phyloP scores from a whole-genome alignment of 2,888 invertebrate genomes.

The Metacarcinus magister region DNA sequence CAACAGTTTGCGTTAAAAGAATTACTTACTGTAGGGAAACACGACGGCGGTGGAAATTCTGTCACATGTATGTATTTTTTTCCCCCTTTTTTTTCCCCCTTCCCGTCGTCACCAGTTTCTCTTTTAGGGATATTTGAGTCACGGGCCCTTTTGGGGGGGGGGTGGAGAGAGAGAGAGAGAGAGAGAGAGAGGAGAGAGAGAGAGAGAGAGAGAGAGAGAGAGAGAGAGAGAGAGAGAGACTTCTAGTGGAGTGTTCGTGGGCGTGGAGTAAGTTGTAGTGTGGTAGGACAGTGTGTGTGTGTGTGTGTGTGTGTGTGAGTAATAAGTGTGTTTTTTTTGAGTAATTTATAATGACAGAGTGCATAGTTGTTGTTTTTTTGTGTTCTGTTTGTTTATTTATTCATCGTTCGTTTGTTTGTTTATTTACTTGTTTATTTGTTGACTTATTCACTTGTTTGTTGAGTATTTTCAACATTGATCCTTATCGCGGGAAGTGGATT shows the following conservation, averaged over 20 bases:
- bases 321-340: too few species aligned
- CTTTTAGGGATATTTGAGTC: constrained; percentile 31
- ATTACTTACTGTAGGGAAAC: neutral
- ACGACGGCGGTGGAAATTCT: neutral
- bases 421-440: neutral
- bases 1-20: constrained; percentile 6
- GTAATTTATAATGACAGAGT: too few species aligned
- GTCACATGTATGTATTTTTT: neutral
- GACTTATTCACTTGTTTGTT: neutral
- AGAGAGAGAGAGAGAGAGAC: neutral
- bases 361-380: too few species aligned
- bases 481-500: neutral
- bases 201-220: neutral
- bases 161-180: neutral
- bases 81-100: neutral
- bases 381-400: neutral
- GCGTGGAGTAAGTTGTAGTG: neutral
- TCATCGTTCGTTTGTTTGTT: too few species aligned
- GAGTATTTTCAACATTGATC: neutral
- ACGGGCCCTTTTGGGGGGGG: neutral
- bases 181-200: neutral
- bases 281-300: neutral
- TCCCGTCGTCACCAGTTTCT: constrained; percentile 10
- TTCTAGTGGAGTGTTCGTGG: neutral
- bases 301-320: constrained; percentile 44